Conservation (phyloP, 1,140 invertebrate genomes). For the Microplitis mediator region DNA sequence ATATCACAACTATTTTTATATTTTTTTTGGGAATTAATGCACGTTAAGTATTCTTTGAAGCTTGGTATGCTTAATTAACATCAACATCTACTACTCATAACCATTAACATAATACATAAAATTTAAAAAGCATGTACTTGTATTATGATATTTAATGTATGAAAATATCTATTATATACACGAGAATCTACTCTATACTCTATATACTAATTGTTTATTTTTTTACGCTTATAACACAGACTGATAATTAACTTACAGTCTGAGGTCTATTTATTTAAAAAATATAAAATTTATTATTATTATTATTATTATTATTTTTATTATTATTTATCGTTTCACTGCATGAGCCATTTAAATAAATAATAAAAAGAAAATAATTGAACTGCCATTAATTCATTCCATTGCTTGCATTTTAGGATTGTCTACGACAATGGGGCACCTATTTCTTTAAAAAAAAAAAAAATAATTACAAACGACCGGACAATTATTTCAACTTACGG, state of each 20-base stretch:
- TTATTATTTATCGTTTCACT: background rate
- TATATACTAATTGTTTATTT: too few relatives aligned
- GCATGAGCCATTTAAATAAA: background rate
- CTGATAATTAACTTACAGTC: background rate
- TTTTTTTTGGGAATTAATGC: background rate
- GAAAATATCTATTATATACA: too few relatives aligned
- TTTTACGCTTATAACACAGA: too few relatives aligned
- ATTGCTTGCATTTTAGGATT: constrained; percentile 62
- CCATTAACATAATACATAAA: too few relatives aligned
- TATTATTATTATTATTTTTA: background rate
- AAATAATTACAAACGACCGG: constrained; percentile 40
- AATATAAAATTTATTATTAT: background rate
- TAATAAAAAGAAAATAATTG: constrained; percentile 17
- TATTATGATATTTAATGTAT: too few relatives aligned
- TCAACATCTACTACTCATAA: too few relatives aligned
- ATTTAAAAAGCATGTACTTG: too few relatives aligned
- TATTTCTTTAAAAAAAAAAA: constrained; percentile 58
- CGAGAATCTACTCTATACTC: too few relatives aligned
- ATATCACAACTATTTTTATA: background rate
- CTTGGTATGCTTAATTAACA: constrained; percentile 7
- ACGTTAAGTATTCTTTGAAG: background rate
- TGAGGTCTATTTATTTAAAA: background rate
- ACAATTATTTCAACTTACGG: constrained; percentile 45
- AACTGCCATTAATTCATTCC: constrained; percentile 41
- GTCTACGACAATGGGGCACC: constrained; percentile 62